These are phyloP conservation scores for Steinernema feltiae DNA, from an alignment of 1,140 invertebrate genomes.

Conservation along the genomic window DNA sequence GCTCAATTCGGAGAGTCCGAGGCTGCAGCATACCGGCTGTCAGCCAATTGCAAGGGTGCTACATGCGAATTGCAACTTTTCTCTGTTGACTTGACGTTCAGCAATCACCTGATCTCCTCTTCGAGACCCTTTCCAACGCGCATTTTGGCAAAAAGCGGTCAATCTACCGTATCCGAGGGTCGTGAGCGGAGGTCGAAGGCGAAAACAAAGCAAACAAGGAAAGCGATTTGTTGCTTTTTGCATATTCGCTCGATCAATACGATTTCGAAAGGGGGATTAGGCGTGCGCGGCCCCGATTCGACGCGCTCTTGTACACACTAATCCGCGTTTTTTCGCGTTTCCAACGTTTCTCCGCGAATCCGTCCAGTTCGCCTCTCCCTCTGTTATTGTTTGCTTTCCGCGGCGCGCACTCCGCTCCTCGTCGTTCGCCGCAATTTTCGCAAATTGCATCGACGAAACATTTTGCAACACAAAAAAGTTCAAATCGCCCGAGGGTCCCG, in stretches of 20 bases:
- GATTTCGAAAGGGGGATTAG: neutral
- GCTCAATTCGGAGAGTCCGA: neutral
- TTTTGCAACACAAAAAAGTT: conserved; percentile 10
- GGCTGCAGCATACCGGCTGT: too few relatives aligned
- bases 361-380: neutral
- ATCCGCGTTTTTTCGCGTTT: neutral
- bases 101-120: too few relatives aligned
- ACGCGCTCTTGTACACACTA: conserved; percentile 10
- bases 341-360: neutral
- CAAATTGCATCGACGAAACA: conserved; percentile 12
- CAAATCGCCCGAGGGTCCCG: neutral
- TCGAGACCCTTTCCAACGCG: neutral
- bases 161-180: neutral
- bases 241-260: neutral
- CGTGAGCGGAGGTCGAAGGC: neutral
- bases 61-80: too few relatives aligned
- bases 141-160: neutral
- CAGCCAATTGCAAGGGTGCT: too few relatives aligned
- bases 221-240: neutral
- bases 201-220: conserved; percentile 8
- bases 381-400: conserved; percentile 4
- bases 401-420: neutral
- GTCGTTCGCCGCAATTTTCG: neutral
- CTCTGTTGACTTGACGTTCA: too few relatives aligned
- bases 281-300: conserved; percentile 1